Percentiles rank a stretch among this genome's conserved stretches.
phyloP scores from a whole-genome alignment of 2,888 invertebrate species.

The Argyresthia goedartella region DNA sequence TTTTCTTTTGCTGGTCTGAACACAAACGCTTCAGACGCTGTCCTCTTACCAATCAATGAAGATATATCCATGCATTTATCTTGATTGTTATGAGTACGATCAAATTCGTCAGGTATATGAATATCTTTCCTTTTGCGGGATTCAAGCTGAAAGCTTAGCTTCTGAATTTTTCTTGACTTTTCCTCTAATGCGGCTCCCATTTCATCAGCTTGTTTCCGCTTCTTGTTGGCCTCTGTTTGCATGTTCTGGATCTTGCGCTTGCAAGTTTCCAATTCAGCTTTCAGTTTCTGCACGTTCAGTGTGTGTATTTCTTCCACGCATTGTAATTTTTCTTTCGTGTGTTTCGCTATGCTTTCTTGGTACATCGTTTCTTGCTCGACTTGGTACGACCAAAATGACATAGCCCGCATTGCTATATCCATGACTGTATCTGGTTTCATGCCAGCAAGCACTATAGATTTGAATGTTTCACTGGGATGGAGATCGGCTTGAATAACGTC shows the following conservation, averaged over 20 bases:
- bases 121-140: slow-evolving; percentile 52
- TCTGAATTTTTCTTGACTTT: slow-evolving; percentile 56
- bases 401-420: slow-evolving; percentile 68
- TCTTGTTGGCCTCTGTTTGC: slow-evolving; percentile 53
- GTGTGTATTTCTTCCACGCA: slow-evolving; percentile 57
- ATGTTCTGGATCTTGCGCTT: slow-evolving; percentile 53
- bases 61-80: slow-evolving; percentile 56
- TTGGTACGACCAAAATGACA: slow-evolving; percentile 69
- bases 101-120: slow-evolving; percentile 28
- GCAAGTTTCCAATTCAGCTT: slow-evolving; percentile 56
- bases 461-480: slow-evolving; percentile 61
- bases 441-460: slow-evolving; percentile 64
- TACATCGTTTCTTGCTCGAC: slow-evolving; percentile 63
- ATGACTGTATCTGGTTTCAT: slow-evolving; percentile 65
- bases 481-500: slow-evolving; percentile 66
- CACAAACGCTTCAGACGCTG: slow-evolving; percentile 43
- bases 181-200: slow-evolving; percentile 52
- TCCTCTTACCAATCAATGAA: slow-evolving; percentile 45
- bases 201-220: slow-evolving; percentile 56
- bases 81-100: slow-evolving; percentile 25
- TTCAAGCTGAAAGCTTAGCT: slow-evolving; percentile 54
- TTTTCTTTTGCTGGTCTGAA: slow-evolving; percentile 50
- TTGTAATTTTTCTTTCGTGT: slow-evolving; percentile 53
- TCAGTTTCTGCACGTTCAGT: slow-evolving; percentile 52
- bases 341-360: slow-evolving; percentile 59